Percentiles rank a stretch among this genome's conserved stretches.
These are phyloP conservation scores for Bufo gargarizans DNA, from an alignment of 2,113 vertebrate species.

Conservation along the genomic window DNA sequence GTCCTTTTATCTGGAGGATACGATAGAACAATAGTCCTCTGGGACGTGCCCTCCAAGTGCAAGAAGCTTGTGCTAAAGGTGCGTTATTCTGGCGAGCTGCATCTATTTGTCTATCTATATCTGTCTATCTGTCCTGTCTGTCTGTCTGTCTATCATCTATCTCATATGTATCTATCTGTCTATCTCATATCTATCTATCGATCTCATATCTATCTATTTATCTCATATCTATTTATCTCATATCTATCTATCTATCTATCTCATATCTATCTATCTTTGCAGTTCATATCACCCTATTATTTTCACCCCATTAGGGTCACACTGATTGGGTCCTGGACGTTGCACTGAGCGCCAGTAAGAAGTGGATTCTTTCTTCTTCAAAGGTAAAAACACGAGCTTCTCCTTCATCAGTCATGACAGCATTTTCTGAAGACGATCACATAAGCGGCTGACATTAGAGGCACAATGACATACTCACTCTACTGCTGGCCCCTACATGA, in stretches of 20 bases:
- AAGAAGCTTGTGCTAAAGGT: constrained; percentile 77
- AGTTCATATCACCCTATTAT: background rate
- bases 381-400: constrained; percentile 68
- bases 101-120: background rate
- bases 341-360: constrained; percentile 72
- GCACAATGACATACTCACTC: too few relatives aligned
- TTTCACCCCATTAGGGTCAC: constrained; percentile 72
- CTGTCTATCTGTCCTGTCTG: too few relatives aligned
- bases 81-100: background rate
- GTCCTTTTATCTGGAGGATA: constrained; percentile 76
- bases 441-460: background rate
- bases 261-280: background rate
- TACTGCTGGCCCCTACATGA: background rate
- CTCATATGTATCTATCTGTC: too few relatives aligned
- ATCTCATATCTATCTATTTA: background rate
- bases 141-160: too few relatives aligned
- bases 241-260: background rate
- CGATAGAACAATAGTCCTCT: constrained; percentile 73
- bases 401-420: background rate
- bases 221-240: background rate
- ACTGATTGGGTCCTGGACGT: constrained; percentile 80
- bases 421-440: background rate
- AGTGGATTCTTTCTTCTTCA: constrained; percentile 76
- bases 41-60: constrained; percentile 70
- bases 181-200: too few relatives aligned